Base-by-base conservation (phyloP, 2,113 vertebrate species). In the Prunella fulvescens region DNA sequence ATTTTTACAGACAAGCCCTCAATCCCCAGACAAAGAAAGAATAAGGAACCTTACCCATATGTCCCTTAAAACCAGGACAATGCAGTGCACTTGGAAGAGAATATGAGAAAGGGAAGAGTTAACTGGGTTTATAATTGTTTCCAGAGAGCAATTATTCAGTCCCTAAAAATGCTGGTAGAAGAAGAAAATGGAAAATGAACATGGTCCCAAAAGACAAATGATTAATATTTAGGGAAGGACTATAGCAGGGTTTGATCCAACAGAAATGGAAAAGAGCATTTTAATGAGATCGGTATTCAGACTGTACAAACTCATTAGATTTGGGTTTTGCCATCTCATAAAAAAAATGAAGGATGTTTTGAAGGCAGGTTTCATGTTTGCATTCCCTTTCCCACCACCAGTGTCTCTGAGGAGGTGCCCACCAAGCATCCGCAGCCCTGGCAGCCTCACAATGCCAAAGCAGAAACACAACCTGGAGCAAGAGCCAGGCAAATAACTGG, bases 161-260 rank as follows among this genome's bases (percentile, higher is more conserved):
- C 72, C 69, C 82, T 96, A 88, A 93, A 97, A 97, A 92, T 81
- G 77, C 65, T 88, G 44, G 60, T 94, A 53, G 82, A 77, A 87
- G 80, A 94, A 74, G 45, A 95, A 96, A 94, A 86, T 81, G 90
- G 94, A 96, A 96, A 93, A 88, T 88, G 10, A 92, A 84, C 65
- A 65, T 69, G 82, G 94, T 93, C 93, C 83, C 90, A 92, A 61
- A 33, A 92, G 92, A 88, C 62, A 84, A 93, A 81, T 61, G 54
- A 88, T 90, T 96, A 96, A 92, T 92, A 96, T 94, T 95, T 96
- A 93, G 93, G 61, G 60, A 88, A 90, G 51, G n/a, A 81, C 80
- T 83, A 70, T 19, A 77, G 53, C 60, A 83, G 76, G 11, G 74
- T 92, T 83, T 90, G 48, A 88, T 95, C 53, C 69, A 90, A 94